These are phyloP conservation scores for Apamea monoglypha DNA, from an alignment of 2,888 invertebrate genomes.

Conservation along the genomic window DNA sequence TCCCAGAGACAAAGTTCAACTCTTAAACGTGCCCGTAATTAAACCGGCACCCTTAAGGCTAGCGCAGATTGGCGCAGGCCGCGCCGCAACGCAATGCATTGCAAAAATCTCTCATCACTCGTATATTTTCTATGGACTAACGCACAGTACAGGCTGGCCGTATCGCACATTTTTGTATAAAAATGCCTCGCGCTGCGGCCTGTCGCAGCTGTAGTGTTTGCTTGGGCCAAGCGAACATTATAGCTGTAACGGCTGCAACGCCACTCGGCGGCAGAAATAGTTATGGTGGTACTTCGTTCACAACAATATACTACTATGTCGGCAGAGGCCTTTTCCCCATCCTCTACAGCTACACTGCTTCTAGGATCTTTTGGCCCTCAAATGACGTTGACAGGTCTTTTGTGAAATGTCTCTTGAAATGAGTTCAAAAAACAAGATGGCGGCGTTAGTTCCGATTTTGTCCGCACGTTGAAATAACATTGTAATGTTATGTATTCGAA, in stretches of 20 bases:
- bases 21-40: not conserved
- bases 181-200: not conserved
- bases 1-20: not conserved
- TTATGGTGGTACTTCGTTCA: not conserved
- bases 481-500: not conserved
- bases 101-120: not conserved
- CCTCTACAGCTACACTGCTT: not conserved
- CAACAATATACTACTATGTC: not conserved
- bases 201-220: too few species aligned
- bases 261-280: not conserved
- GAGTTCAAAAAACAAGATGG: not conserved
- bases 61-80: not conserved
- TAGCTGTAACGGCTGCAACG: too few species aligned
- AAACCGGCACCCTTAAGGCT: not conserved
- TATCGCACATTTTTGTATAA: not conserved
- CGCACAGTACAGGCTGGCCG: not conserved
- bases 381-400: not conserved
- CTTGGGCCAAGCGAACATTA: too few species aligned
- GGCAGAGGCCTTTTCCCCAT: not conserved
- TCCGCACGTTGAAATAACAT: not conserved
- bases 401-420: too few species aligned
- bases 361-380: not conserved
- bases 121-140: not conserved
- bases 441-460: not conserved
- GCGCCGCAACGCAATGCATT: not conserved